Conservation (phyloP, 2,113 vertebrate genomes). For the Elachura formosa region DNA sequence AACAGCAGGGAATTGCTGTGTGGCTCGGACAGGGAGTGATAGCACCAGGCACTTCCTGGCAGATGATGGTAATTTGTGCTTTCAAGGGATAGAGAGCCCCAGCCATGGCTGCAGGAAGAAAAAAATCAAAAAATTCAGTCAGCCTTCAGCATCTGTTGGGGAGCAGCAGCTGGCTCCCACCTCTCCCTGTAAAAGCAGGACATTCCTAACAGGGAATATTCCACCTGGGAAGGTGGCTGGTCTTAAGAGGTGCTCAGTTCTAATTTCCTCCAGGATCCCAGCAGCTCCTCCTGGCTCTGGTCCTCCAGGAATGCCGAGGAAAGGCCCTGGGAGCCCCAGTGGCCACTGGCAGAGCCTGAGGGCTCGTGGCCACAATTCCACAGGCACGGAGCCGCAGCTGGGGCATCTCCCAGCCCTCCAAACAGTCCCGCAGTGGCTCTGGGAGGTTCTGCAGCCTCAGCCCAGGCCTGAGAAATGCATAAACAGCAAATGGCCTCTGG, state of each 20-base stretch:
- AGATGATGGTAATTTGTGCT: background rate
- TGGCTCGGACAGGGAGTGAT: background rate
- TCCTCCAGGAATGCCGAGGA: background rate
- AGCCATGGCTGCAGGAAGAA: background rate
- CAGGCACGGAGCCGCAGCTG: background rate
- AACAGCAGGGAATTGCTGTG: background rate
- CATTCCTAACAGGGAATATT: background rate
- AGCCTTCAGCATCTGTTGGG: background rate
- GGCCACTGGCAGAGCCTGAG: background rate
- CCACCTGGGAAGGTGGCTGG: background rate
- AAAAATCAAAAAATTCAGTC: background rate
- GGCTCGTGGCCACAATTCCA: background rate
- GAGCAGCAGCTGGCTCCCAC: background rate
- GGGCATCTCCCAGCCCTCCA: background rate
- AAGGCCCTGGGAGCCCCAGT: background rate
- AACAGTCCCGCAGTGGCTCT: accelerated
- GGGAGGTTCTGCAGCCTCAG: background rate
- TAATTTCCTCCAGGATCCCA: background rate
- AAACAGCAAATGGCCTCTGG: background rate
- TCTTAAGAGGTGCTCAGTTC: background rate
- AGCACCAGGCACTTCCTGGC: background rate
- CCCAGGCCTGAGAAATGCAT: background rate
- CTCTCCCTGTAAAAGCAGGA: background rate
- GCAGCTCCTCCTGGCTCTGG: background rate
- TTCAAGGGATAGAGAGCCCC: background rate